Conservation (phyloP, 2,888 invertebrate species). For the Choristoneura rosaceana region DNA sequence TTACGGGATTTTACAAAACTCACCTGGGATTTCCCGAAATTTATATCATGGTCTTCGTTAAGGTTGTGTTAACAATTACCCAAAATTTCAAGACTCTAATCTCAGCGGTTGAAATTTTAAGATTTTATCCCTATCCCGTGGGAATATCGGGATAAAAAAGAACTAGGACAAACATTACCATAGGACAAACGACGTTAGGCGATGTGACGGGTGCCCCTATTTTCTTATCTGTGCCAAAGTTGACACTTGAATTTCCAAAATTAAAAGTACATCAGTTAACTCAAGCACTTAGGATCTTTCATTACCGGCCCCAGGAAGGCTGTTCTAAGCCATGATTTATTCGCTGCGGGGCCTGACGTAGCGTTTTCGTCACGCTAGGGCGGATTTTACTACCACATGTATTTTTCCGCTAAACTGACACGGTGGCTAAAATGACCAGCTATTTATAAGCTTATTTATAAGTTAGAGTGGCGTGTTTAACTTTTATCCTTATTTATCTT, state of each 20-base stretch:
- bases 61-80: too few relatives aligned
- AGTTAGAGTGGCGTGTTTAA: neutral
- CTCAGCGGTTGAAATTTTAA: too few relatives aligned
- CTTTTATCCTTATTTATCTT: neutral
- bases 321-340: constrained; percentile 42
- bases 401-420: constrained; percentile 16
- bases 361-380: constrained; percentile 40
- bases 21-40: too few relatives aligned
- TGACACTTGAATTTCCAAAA: neutral
- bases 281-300: constrained; percentile 14
- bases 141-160: too few relatives aligned
- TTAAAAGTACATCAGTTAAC: constrained; percentile 14
- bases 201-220: too few relatives aligned
- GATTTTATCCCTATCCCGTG: too few relatives aligned
- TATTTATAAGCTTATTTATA: constrained; percentile 18
- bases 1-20: too few relatives aligned
- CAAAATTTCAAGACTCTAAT: too few relatives aligned
- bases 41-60: too few relatives aligned
- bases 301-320: constrained; percentile 18
- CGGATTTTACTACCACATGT: constrained; percentile 20
- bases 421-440: constrained; percentile 6
- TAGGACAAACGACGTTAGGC: too few relatives aligned
- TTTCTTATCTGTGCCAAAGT: too few relatives aligned
- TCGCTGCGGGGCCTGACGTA: constrained; percentile 34
- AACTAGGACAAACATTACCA: too few relatives aligned